Evolutionary conservation across 1,140 invertebrate species (phyloP).

Genomic region (Hydropsyche tenuis): DNA sequence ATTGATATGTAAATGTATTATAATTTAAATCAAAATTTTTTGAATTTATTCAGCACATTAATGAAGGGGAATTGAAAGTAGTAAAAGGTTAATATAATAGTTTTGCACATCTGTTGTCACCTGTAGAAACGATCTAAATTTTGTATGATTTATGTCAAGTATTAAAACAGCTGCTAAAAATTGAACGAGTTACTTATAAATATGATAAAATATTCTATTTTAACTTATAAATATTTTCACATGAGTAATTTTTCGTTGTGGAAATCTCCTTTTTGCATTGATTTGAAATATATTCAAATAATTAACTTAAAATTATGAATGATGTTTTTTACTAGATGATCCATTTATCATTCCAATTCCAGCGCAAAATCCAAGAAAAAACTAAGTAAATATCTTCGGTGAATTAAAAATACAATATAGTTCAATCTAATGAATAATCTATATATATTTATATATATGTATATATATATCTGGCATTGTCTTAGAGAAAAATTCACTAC

Average conservation of each 20-base stretch:
- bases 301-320: conserved; percentile 35
- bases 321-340: conserved; percentile 45
- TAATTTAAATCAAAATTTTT: not conserved
- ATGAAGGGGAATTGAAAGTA: not conserved
- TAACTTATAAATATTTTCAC: not conserved
- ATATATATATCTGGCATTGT: conserved; percentile 26
- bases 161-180: conserved; percentile 26
- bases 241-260: not conserved
- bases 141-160: not conserved
- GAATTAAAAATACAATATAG: conserved; percentile 33
- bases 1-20: too few relatives aligned
- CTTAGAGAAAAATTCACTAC: conserved; percentile 38
- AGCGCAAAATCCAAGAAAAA: conserved; percentile 34
- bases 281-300: not conserved
- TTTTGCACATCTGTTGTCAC: conserved; percentile 1
- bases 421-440: conserved; percentile 41
- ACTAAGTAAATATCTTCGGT: conserved; percentile 22
- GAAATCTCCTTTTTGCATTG: not conserved
- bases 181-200: conserved; percentile 5
- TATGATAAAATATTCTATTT: not conserved
- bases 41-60: not conserved
- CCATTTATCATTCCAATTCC: conserved; percentile 49
- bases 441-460: too few relatives aligned
- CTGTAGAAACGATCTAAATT: not conserved
- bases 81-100: conserved; percentile 1